Percentiles rank a stretch among this genome's conserved stretches.
These are phyloP conservation scores for Phyllotreta striolata DNA, from an alignment of 2,888 invertebrate genomes.

Conservation along the genomic window DNA sequence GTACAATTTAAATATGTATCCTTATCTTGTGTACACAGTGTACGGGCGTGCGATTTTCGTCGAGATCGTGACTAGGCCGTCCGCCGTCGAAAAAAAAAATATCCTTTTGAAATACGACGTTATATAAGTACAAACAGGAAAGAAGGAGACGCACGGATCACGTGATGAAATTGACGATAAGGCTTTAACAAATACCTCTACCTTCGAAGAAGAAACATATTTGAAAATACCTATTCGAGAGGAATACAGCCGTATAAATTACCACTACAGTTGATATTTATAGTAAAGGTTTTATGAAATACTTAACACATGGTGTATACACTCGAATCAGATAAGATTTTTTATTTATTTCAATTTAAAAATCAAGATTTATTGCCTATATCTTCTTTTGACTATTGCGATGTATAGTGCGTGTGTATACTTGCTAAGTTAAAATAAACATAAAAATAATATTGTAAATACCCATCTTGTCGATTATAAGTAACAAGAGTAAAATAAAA, in stretches of 20 bases:
- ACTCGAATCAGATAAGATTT: no score
- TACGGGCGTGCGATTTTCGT: conserved; percentile 37
- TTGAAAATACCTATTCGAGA: conserved; percentile 6
- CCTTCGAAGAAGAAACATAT: conserved; percentile 5
- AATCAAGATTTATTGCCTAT: no score
- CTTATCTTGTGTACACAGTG: conserved; percentile 34
- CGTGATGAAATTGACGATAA: conserved; percentile 23
- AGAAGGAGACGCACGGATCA: conserved; percentile 16
- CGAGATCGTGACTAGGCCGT: conserved; percentile 29
- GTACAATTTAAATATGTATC: conserved; percentile 37
- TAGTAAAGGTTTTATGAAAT: no score
- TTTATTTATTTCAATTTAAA: no score
- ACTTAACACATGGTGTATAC: no score
- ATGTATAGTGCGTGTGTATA: no score
- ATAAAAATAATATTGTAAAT: no score
- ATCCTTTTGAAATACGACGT: conserved; percentile 21
- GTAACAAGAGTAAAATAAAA: no score
- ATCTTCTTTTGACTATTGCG: no score
- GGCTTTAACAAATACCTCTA: conserved; percentile 4
- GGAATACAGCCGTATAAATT: conserved; percentile 1
- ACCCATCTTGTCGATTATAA: no score
- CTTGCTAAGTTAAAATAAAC: no score
- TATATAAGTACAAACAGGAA: conserved; percentile 14
- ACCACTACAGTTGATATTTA: no score
- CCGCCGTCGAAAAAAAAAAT: conserved; percentile 14